Evolutionary conservation across 2,113 vertebrate genomes (phyloP).

Genomic region (Triplophysa dalaica): DNA sequence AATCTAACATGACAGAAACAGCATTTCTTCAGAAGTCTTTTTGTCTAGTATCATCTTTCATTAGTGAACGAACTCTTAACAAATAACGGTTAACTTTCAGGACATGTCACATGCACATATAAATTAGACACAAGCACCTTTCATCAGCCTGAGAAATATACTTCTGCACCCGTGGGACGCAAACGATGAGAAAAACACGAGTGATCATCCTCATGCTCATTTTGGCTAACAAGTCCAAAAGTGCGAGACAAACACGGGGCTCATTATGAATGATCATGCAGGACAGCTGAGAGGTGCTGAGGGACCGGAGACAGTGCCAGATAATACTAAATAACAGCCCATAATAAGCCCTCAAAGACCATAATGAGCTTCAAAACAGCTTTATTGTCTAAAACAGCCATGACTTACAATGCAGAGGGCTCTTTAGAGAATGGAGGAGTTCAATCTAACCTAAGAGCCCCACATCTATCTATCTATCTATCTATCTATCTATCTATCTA

Average conservation of each 20-base stretch:
- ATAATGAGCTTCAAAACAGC: conserved; percentile 22
- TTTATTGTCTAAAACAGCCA: conserved; percentile 5
- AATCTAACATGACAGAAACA: background rate
- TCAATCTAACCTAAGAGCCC: conserved; percentile 1
- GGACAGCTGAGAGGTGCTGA: conserved; percentile 2
- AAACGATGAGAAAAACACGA: background rate
- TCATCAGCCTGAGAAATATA: background rate
- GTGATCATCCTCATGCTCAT: background rate
- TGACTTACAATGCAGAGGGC: conserved; percentile 24
- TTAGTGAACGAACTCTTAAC: background rate
- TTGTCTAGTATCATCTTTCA: background rate
- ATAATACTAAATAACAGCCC: conserved; percentile 6
- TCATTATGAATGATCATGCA: conserved; percentile 3
- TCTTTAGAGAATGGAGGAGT: background rate
- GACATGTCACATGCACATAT: background rate
- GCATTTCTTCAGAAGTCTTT: background rate
- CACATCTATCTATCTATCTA: background rate
- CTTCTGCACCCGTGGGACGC: background rate
- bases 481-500: background rate
- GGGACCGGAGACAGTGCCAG: conserved; percentile 1
- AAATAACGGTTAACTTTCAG: background rate
- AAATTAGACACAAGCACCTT: background rate
- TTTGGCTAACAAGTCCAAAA: conserved; percentile 35
- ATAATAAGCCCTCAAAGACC: background rate
- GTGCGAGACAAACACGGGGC: conserved; percentile 22